phyloP scores from a whole-genome alignment of 2,113 vertebrate genomes.

The Campylomormyrus tamandua region DNA sequence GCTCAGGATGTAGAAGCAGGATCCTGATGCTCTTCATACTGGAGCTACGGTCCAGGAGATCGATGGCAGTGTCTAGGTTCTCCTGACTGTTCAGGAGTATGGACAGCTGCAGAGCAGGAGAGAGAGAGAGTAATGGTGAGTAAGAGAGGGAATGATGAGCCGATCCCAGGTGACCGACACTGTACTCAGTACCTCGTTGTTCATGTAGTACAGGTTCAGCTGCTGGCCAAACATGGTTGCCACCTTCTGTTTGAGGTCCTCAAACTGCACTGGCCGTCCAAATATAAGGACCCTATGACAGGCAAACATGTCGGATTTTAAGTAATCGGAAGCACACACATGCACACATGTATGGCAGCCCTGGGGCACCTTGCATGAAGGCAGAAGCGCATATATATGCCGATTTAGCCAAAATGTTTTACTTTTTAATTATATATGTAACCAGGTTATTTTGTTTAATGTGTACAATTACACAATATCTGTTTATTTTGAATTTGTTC shows the following conservation, averaged over 20 bases:
- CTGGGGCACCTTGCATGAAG: neutral
- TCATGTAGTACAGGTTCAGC: conserved; percentile 87
- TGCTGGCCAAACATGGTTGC: conserved; percentile 83
- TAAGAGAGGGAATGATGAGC: neutral
- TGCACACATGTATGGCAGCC: neutral
- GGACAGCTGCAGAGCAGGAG: conserved; percentile 63
- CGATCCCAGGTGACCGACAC: neutral
- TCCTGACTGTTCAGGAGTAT: conserved; percentile 84
- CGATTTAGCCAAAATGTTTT: no score
- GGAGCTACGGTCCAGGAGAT: conserved; percentile 84
- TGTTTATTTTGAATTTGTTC: no score
- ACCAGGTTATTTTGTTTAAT: no score
- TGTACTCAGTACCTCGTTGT: conserved; percentile 74
- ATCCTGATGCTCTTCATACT: conserved; percentile 95
- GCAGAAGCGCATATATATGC: no score
- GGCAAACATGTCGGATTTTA: conserved; percentile 27
- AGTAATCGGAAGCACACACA: conserved; percentile 12
- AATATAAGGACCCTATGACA: conserved; percentile 79
- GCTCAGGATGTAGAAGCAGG: conserved; percentile 76
- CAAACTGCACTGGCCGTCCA: conserved; percentile 78
- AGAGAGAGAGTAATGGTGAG: neutral
- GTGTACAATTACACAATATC: no score
- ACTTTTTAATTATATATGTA: no score
- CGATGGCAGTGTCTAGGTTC: conserved; percentile 86
- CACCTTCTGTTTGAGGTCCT: conserved; percentile 87